These are phyloP conservation scores for Eucidaris tribuloides DNA, from an alignment of 35 echinoderm and acorn worm genomes.

Conservation along the genomic window DNA sequence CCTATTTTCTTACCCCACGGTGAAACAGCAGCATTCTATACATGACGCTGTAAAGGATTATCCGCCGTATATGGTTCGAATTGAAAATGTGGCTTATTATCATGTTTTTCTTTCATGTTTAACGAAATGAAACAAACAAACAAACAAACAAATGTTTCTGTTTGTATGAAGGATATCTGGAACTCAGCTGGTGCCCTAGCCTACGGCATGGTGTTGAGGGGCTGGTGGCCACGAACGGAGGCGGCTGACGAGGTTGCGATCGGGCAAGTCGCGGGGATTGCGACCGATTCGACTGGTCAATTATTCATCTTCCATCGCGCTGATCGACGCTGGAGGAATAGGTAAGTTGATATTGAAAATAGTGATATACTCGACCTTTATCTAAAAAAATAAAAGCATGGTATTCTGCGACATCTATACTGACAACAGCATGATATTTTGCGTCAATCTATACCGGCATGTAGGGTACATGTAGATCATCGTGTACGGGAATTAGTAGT, in stretches of 20 bases:
- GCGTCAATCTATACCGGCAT: not conserved
- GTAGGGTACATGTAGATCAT: not conserved
- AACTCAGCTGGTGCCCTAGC: not conserved
- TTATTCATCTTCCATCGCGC: slow-evolving; percentile 63
- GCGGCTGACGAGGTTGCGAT: slow-evolving; percentile 33
- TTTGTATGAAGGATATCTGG: not conserved
- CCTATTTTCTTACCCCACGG: not conserved
- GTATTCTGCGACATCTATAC: not conserved
- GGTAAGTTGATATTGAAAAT: slow-evolving; percentile 34
- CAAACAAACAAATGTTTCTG: not conserved
- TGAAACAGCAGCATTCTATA: not conserved
- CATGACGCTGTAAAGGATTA: not conserved
- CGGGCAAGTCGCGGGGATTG: slow-evolving; percentile 75
- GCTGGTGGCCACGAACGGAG: slow-evolving; percentile 62
- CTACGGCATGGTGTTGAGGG: slow-evolving; percentile 20
- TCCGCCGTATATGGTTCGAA: not conserved
- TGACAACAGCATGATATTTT: not conserved
- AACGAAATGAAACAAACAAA: not conserved
- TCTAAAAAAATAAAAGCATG: not conserved
- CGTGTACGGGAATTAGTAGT: not conserved
- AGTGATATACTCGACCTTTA: too few species aligned
- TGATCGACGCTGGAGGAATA: slow-evolving; percentile 50
- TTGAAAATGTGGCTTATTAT: not conserved
- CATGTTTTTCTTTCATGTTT: not conserved
- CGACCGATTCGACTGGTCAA: slow-evolving; percentile 51